phyloP scores from a whole-genome alignment of 64 coral and sea anemone genomes.

The Porites australiensis region DNA sequence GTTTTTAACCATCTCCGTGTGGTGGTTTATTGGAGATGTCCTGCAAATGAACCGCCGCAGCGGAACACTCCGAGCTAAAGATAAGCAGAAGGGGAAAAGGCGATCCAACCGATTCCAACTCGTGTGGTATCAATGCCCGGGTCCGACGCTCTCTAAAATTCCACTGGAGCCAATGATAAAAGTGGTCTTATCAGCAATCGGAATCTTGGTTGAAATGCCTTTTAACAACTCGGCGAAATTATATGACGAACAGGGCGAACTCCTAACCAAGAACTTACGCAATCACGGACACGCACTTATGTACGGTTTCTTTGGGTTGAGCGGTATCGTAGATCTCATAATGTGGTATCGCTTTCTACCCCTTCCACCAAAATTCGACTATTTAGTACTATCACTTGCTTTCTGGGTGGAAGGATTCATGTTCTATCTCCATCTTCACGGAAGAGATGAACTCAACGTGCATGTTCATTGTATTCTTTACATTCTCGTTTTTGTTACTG shows the following conservation, averaged over 20 bases:
- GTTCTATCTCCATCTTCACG: constrained; percentile 84
- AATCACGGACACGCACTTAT: constrained; percentile 81
- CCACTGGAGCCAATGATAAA: constrained; percentile 83
- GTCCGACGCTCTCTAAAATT: constrained; percentile 5
- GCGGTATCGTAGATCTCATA: constrained; percentile 70
- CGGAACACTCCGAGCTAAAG: no score
- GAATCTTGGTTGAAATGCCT: constrained; percentile 47
- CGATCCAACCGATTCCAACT: neutral
- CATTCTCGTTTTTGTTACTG: constrained; percentile 65
- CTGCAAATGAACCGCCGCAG: neutral
- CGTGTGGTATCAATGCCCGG: neutral
- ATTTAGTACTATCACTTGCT: constrained; percentile 54
- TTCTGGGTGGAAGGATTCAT: constrained; percentile 82
- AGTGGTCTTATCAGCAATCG: constrained; percentile 23
- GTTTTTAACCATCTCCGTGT: constrained; percentile 42
- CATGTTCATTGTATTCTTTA: constrained; percentile 80
- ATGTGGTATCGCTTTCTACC: constrained; percentile 55
- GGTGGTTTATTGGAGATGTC: constrained; percentile 59
- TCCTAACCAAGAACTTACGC: constrained; percentile 45
- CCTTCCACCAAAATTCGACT: constrained; percentile 63
- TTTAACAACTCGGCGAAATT: constrained; percentile 34
- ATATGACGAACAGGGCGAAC: constrained; percentile 44
- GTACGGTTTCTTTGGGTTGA: constrained; percentile 86
- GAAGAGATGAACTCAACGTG: constrained; percentile 68
- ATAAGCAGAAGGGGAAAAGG: neutral